Evolutionary conservation across 2,888 invertebrate genomes (phyloP), one percentile per base, ranked within the genome.

Genomic region (Theretra japonica): DNA sequence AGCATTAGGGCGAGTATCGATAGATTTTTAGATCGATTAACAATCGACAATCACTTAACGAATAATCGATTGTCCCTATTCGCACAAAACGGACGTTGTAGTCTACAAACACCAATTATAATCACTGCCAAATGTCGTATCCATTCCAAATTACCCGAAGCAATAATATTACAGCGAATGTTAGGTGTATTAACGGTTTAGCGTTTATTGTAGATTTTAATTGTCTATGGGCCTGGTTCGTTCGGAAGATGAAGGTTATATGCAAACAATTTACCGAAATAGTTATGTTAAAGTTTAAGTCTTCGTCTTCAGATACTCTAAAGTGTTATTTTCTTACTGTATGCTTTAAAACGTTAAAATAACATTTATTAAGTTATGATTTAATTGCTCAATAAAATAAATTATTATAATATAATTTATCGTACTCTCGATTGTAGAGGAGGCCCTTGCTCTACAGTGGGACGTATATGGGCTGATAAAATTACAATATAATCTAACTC

Each of bases 131-230:
- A 69, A 30, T n/a, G 41, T 70, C 21, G 28, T 23, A 30, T 60
- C 68, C 72, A 72, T 72, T 72, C 69, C 72, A 25, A 28, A 59
- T 68, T 68, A 72, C 23, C 53, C 17, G 50, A 69, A 69, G 60
- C 69, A 69, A 60, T 69, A 72, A 69, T 73, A 70, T 73, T 68
- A 72, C 70, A 71, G 23, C 56, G 65, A 65, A 59, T 19, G 60
- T 70, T 60, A 56, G 48, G 8, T 70, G 17, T 53, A 70, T 53
- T 23, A 6, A 57, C 5, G 17, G 17, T 62, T 56, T 23, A 70
- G 30, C 41, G 33, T 62, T 21, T 53, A 30, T 19, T 50, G 33
- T 65, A 33, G 30, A 65, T 33, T 25, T 62, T 30, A 8, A 56
- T 71, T 65, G 21, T 69, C 56, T 69, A 69, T 62, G 60, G 50